These are phyloP conservation scores for Podabrus alpinus DNA, from an alignment of 2,888 invertebrate genomes.

Conservation along the genomic window DNA sequence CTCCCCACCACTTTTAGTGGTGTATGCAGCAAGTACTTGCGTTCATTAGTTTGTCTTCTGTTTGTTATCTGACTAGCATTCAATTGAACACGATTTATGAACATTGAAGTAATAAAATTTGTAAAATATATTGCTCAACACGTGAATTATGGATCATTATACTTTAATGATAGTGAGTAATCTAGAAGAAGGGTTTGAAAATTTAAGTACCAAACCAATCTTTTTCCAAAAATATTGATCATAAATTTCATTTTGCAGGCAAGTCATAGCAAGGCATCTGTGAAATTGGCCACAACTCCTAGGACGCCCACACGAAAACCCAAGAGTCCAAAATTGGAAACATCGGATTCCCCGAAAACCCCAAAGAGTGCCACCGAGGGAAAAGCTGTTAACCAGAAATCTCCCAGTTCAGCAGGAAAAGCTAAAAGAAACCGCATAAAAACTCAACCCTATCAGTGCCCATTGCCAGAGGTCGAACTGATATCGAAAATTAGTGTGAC, in stretches of 20 bases:
- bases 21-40: neutral
- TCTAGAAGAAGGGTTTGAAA: neutral
- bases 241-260: constrained; percentile 7
- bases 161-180: too few species aligned
- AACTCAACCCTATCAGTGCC: constrained; percentile 83
- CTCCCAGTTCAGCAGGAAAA: constrained; percentile 45
- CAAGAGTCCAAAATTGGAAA: constrained; percentile 54
- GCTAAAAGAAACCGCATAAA: constrained; percentile 64
- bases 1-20: neutral
- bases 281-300: constrained; percentile 63
- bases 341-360: constrained; percentile 49
- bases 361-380: constrained; percentile 46
- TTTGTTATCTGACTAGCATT: neutral
- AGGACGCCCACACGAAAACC: constrained; percentile 60
- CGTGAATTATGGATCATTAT: neutral
- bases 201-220: neutral
- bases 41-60: neutral
- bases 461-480: constrained; percentile 76
- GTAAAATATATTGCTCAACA: neutral
- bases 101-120: neutral
- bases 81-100: too few species aligned
- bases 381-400: constrained; percentile 51
- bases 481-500: constrained; percentile 72
- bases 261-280: constrained; percentile 44
- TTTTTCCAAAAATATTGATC: neutral